Percentiles rank a stretch among this genome's conserved stretches.
phyloP scores from a whole-genome alignment of 2,113 vertebrate genomes.

The Clarias gariepinus region DNA sequence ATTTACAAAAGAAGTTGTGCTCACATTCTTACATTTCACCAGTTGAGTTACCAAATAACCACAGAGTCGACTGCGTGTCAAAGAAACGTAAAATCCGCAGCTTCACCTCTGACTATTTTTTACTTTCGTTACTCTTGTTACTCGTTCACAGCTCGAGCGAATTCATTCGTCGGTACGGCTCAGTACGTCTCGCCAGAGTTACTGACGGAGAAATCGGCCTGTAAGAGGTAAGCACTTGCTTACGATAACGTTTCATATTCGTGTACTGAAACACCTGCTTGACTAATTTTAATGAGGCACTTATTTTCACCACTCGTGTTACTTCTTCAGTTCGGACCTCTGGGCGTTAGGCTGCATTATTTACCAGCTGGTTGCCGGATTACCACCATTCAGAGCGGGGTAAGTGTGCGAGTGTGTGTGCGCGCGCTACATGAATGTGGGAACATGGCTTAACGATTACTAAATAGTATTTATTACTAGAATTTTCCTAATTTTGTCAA shows the following conservation, averaged over 20 bases:
- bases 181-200: conserved; percentile 98
- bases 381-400: conserved; percentile 98
- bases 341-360: conserved; percentile 99
- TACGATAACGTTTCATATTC: background rate
- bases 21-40: background rate
- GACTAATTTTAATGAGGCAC: background rate
- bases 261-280: too few species aligned
- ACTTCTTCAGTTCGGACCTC: conserved; percentile 84
- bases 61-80: background rate
- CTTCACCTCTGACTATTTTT: background rate
- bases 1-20: background rate
- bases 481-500: too few species aligned
- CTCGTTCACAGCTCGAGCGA: conserved; percentile 83
- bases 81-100: background rate
- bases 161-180: conserved; percentile 97
- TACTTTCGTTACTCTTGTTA: too few species aligned
- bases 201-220: conserved; percentile 97
- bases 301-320: background rate
- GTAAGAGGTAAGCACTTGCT: conserved; percentile 84
- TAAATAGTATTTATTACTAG: too few species aligned
- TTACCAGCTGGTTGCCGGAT: conserved; percentile 96
- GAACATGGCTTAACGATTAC: background rate
- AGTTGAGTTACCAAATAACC: background rate
- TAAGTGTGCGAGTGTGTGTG: conserved; percentile 75
- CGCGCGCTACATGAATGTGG: background rate